These are phyloP conservation scores for Onychostruthus taczanowskii DNA, from an alignment of 2,113 vertebrate genomes.

Conservation along the genomic window DNA sequence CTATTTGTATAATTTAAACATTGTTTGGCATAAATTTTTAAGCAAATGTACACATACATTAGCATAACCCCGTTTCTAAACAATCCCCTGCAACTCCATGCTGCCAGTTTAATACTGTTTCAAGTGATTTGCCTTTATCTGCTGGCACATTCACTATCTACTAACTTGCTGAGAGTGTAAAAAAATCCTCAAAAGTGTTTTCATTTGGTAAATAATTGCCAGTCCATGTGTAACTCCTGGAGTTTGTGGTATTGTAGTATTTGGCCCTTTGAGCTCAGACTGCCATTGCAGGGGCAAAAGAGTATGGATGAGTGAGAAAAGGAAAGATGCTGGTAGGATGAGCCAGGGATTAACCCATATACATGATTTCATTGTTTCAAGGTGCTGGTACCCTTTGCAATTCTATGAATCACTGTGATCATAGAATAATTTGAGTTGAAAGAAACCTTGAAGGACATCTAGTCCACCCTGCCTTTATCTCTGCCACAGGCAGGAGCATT, in stretches of 20 bases:
- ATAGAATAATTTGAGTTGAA: not conserved
- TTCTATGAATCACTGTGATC: rapidly evolving
- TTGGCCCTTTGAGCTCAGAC: not conserved
- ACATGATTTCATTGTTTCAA: not conserved
- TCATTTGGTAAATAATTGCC: not conserved
- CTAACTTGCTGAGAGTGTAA: not conserved
- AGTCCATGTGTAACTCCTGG: not conserved
- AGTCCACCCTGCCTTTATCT: not conserved
- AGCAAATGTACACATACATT: not conserved
- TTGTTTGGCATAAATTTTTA: not conserved
- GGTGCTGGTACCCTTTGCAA: not conserved
- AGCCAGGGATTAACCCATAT: not conserved
- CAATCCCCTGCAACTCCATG: not conserved
- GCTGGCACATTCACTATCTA: not conserved
- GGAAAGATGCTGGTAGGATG: not conserved
- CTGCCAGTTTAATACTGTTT: not conserved
- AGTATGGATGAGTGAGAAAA: not conserved
- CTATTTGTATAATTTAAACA: constrained; percentile 29
- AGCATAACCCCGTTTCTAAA: not conserved
- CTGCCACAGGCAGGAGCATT: not conserved
- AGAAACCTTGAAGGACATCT: not conserved
- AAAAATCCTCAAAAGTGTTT: not conserved
- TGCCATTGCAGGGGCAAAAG: not conserved
- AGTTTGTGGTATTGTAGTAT: not conserved
- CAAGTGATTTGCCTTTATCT: not conserved